Percentiles rank a stretch among this genome's conserved stretches.
These are phyloP conservation scores for Amphilophus citrinellus DNA, from an alignment of 2,113 vertebrate genomes.

Conservation along the genomic window DNA sequence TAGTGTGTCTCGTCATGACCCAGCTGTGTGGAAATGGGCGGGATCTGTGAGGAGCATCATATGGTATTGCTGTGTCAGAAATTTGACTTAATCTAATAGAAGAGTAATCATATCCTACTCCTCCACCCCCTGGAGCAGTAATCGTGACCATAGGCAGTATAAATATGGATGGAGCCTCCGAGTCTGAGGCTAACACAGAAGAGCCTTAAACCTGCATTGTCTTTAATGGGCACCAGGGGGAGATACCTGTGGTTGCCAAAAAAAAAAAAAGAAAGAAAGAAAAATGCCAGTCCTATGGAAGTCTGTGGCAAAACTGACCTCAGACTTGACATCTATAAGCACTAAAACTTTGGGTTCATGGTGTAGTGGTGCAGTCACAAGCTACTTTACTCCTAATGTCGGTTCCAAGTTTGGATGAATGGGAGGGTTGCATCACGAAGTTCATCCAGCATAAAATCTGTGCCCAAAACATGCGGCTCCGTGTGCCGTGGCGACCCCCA, in stretches of 20 bases:
- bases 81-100: background rate
- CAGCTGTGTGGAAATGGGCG: no score
- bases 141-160: background rate
- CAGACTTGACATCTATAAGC: background rate
- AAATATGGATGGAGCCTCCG: background rate
- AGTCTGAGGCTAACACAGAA: background rate
- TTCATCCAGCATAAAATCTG: background rate
- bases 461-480: no score
- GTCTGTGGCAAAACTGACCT: no score
- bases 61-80: no score
- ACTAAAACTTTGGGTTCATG: background rate
- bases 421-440: background rate
- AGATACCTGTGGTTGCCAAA: background rate
- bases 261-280: background rate
- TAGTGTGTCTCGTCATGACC: background rate
- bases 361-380: background rate
- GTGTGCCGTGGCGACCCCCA: background rate
- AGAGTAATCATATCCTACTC: background rate
- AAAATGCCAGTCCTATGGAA: no score
- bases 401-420: background rate
- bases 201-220: background rate
- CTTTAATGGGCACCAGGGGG: background rate
- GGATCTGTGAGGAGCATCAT: no score
- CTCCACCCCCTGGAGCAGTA: background rate
- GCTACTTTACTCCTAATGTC: background rate